Base-by-base conservation (phyloP, 2,113 vertebrate genomes). In the Chaenogobius annularis region DNA sequence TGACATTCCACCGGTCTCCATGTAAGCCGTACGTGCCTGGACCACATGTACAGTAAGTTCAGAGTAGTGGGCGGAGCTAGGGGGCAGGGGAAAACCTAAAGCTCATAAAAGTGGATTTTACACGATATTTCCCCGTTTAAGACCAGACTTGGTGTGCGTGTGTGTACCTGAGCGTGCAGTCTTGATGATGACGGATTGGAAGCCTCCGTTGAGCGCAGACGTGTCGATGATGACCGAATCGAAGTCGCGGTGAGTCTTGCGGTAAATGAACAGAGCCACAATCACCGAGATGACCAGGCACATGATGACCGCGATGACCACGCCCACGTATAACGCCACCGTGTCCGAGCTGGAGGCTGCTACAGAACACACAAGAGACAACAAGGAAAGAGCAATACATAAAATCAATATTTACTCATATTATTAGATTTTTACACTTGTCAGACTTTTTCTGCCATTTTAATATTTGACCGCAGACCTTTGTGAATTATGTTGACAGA, bases 181-280 rank as follows among this genome's bases (percentile, higher is more conserved):
- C 89, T 98, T 98, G 87, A 98, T 96, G 75, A 95, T 98, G 67
- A 98, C 96, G 1, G 96, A 95, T 87, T 98, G 96, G 81, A 98
- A 98, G 55, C 96, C 96, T 17, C 96, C 96, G 0, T 98, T 98
- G 0, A 98, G 93, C 0, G 96, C 96, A 0, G 96, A 96, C 19
- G 96, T 95, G 91, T 98, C 96, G 7, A 96, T 96, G 66, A 98
- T 97, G 73, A 97, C 96, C 0, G 96, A 98, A 80, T 97, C 95
- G 46, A 98, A 98, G 91, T 97, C 96, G 0, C 94, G 95, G 74
- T 98, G 96, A 17, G 96, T 98, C 91, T 98, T 98, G 75, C 96
- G 95, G 70, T 98, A 98, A 31, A 98, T 95, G 13, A 98, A 96
- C 5, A 98, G 93, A 0, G 96, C 95, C 89, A 98, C 95, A 0